Percentiles rank a stretch among this genome's conserved stretches.
Conservation (phyloP, 2,888 invertebrate genomes). For the Parnassius orleans region DNA sequence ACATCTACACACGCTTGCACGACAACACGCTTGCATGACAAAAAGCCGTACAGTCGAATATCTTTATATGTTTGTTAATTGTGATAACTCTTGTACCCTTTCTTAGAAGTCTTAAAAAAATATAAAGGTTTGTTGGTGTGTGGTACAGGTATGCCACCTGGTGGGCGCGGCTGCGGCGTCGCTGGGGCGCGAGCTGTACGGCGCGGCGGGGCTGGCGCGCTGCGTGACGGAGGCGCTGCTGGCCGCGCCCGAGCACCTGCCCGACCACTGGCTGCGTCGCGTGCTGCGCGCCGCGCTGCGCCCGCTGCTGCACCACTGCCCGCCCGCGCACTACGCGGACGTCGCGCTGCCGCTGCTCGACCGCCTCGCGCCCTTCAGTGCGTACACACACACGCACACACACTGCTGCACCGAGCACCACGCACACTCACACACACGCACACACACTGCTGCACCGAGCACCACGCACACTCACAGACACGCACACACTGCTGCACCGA, state of each 20-base stretch:
- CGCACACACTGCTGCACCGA: no score
- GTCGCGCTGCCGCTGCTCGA: slow-evolving; percentile 90
- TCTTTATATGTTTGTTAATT: no score
- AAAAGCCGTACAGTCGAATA: no score
- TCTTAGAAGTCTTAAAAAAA: no score
- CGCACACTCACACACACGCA: no score
- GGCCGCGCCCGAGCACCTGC: slow-evolving; percentile 85
- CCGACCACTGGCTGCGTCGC: slow-evolving; percentile 91
- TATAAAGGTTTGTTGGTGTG: background rate
- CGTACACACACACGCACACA: slow-evolving; percentile 52
- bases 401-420: no score
- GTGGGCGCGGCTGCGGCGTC: slow-evolving; percentile 85
- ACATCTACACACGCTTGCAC: slow-evolving; percentile 82
- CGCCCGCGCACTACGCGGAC: slow-evolving; percentile 87
- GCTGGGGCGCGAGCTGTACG: slow-evolving; percentile 93
- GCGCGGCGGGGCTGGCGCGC: slow-evolving; percentile 86
- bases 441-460: no score
- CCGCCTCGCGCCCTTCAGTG: slow-evolving; percentile 89
- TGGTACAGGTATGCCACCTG: slow-evolving; percentile 79
- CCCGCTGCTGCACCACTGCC: slow-evolving; percentile 92
- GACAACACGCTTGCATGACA: no score
- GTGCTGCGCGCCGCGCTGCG: slow-evolving; percentile 92
- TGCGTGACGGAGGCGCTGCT: slow-evolving; percentile 88
- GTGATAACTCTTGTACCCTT: no score
- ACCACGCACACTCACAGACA: no score